Conservation (phyloP, 64 coral and sea anemone genomes). For the Montipora efflorescens region DNA sequence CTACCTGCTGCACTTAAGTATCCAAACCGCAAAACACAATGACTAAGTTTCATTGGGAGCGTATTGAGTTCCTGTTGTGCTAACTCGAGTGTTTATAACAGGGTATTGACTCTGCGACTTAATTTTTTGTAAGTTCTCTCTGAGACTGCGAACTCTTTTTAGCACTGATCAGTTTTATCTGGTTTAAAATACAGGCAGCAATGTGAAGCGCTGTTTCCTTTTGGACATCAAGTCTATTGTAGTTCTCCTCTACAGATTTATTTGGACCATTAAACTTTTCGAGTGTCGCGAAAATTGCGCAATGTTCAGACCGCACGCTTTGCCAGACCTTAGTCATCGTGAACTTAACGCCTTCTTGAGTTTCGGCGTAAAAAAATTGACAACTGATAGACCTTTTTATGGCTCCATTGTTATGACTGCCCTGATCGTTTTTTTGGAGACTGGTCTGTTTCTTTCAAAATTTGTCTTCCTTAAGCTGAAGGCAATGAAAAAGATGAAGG, state of each 20-base stretch:
- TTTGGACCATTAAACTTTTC: too few species aligned
- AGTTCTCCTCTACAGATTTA: too few species aligned
- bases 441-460: too few species aligned
- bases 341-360: neutral
- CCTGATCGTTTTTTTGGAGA: too few species aligned
- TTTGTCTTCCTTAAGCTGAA: too few species aligned
- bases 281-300: too few species aligned
- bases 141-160: neutral
- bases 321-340: neutral
- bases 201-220: neutral
- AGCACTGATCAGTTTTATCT: neutral
- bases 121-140: neutral
- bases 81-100: neutral
- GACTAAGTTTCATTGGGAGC: neutral
- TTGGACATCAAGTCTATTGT: too few species aligned
- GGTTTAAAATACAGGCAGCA: neutral
- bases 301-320: too few species aligned
- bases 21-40: slow-evolving; percentile 2
- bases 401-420: too few species aligned
- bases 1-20: neutral
- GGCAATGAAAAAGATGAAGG: too few species aligned
- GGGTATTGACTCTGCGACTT: neutral
- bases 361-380: neutral
- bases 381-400: too few species aligned
- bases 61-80: neutral